A percentile compares a stretch with the other conserved stretches of the same genome.
Evolutionary conservation across 2,797 vertebrate species (phyloP).

Genomic region (Semotilus atromaculatus): DNA sequence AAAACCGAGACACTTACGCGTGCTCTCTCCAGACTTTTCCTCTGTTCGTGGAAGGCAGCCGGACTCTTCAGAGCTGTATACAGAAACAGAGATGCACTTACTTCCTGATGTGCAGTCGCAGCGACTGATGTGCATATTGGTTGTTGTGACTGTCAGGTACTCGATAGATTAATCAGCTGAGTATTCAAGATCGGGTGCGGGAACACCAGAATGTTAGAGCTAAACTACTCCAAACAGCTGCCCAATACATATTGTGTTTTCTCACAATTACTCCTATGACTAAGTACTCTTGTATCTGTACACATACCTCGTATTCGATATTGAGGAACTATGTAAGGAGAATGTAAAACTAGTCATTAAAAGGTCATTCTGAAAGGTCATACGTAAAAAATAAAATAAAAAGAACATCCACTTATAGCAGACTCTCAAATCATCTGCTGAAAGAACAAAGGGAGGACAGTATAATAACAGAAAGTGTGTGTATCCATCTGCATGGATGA

Average conservation of each 20-base stretch:
- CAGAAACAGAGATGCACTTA: slow-evolving; percentile 17
- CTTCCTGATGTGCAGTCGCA: slow-evolving; percentile 10
- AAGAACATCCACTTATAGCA: background rate
- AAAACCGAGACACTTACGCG: slow-evolving; percentile 81
- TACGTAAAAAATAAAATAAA: background rate
- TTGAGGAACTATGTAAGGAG: slow-evolving; percentile 48
- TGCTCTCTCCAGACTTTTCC: slow-evolving; percentile 94
- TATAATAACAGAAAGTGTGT: background rate
- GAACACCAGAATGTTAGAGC: background rate
- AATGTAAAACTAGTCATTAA: slow-evolving; percentile 56
- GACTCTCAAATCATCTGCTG: background rate
- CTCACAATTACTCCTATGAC: background rate
- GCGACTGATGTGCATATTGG: background rate
- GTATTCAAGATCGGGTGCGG: background rate
- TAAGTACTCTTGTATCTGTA: background rate
- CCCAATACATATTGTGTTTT: background rate
- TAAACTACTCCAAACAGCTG: background rate
- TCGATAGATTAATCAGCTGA: background rate
- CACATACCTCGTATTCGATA: background rate
- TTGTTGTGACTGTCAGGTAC: background rate
- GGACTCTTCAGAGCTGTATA: slow-evolving; percentile 94
- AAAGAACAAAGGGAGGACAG: slow-evolving; percentile 1
- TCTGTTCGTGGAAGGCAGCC: slow-evolving; percentile 97
- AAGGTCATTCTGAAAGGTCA: slow-evolving; percentile 34
- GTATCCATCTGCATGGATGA: background rate